Base-by-base conservation (phyloP, 2,113 vertebrate genomes). In the Thamnaconus septentrionalis region DNA sequence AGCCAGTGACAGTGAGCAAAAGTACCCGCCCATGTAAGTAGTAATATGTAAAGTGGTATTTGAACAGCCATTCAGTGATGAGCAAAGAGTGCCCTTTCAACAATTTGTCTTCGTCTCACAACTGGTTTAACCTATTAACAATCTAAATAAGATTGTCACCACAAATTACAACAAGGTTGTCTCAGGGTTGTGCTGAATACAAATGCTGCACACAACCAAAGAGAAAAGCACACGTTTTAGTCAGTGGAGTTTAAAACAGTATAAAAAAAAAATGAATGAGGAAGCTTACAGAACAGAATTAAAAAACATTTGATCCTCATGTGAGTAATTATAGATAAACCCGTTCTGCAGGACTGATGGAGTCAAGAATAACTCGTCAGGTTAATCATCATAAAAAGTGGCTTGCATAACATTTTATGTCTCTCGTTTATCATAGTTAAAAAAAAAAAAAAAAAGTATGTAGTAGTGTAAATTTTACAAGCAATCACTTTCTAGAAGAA, bases 21-120 rank as follows among this genome's bases (percentile, higher is more conserved):
- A 66, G 76, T 54, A 73, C 76, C 70, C 82, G 69, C 71, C 77
- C 67, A 54, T 45, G 39, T 60, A 56, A 12, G 53, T 31, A 67
- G 31, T 45, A 45, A 65, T 53, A 57, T 41, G 7, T 65, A 53
- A 61, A 56, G 61, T 43, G 12, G 55, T 60, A 44, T 76, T 71
- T 74, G 10, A 56, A 12, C 46, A 53, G n/a, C 43, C 46, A 61
- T 44, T 41, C 31, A 53, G 4, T 56, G 31, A n/a, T 69, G 68
- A 64, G 52, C 46, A 31, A 12, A 56, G 51, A 41, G 18, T 18
- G 40, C 8, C 52, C 18, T 48, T 9, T 39, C 49, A 4, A 3
- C 44, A 45, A 6, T 6, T 71, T 41, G 67, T 66, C 12, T 64
- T 56, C 47, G 59, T 73, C 47, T 71, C 42, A 62, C 53, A 53